phyloP scores from a whole-genome alignment of 2,797 vertebrate genomes.

The Peromyscus attwateri region DNA sequence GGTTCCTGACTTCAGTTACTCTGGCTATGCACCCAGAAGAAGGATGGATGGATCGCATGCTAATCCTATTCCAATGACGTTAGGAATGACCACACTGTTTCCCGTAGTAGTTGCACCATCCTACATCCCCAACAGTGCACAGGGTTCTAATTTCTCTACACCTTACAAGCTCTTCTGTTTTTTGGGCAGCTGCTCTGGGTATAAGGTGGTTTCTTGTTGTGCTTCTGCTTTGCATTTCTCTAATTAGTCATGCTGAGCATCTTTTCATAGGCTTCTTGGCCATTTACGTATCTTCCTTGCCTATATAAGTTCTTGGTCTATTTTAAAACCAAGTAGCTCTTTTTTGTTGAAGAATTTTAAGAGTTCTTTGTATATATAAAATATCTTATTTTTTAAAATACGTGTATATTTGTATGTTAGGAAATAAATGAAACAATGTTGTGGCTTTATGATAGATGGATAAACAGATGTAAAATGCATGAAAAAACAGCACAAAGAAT shows the following conservation, averaged over 20 bases:
- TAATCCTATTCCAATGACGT: not conserved
- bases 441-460: not conserved
- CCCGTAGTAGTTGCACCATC: not conserved
- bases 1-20: not conserved
- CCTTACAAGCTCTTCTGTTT: not conserved
- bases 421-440: constrained; percentile 19
- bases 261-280: not conserved
- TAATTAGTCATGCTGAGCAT: not conserved
- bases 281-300: too few species aligned
- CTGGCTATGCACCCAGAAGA: not conserved
- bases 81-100: not conserved
- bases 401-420: not conserved
- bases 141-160: not conserved
- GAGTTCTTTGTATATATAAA: not conserved
- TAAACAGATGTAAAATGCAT: not conserved
- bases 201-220: not conserved
- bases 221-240: not conserved
- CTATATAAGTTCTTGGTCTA: not conserved
- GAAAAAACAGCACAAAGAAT: not conserved
- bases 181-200: not conserved
- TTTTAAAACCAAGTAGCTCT: not conserved
- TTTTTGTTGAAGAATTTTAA: not conserved
- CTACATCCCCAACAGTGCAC: not conserved
- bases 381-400: not conserved
- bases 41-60: not conserved